Evolutionary conservation across 1,140 invertebrate genomes (phyloP).

Genomic region (Drosophila elegans): DNA sequence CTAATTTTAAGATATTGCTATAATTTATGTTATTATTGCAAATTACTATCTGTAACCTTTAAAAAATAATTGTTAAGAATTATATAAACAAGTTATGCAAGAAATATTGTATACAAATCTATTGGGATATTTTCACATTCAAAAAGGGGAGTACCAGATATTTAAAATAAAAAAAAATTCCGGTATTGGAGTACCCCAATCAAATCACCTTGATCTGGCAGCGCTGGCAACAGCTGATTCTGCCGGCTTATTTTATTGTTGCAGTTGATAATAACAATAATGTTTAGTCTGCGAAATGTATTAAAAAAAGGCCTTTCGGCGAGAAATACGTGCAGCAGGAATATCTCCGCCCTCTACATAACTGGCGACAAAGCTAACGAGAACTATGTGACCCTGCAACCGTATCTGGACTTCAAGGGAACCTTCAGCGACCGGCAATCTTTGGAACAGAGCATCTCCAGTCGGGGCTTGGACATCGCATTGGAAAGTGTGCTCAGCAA

Average conservation of each 20-base stretch:
- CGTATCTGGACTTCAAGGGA: constrained; percentile 87
- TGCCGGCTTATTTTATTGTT: constrained; percentile 26
- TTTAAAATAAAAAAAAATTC: not conserved
- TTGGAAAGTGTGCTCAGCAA: constrained; percentile 84
- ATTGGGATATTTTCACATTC: no score
- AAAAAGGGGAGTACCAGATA: not conserved
- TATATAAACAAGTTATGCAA: no score
- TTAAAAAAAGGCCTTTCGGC: constrained; percentile 8
- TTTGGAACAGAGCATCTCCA: constrained; percentile 85
- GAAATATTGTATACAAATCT: not conserved
- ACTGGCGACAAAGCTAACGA: constrained; percentile 87
- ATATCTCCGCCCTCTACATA: constrained; percentile 87
- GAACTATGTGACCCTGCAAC: constrained; percentile 86
- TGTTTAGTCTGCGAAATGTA: constrained; percentile 43
- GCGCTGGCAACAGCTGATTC: constrained; percentile 27
- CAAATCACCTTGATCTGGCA: constrained; percentile 14
- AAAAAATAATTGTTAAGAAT: no score
- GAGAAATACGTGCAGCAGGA: constrained; percentile 21
- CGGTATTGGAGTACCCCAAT: constrained; percentile 1
- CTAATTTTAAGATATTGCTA: no score
- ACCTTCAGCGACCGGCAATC: constrained; percentile 85
- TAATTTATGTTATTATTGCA: no score
- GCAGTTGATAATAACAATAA: constrained; percentile 16
- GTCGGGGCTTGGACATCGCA: constrained; percentile 85
- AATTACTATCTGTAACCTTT: no score